Conservation (phyloP, 2,113 vertebrate genomes). For the Albula glossodonta region DNA sequence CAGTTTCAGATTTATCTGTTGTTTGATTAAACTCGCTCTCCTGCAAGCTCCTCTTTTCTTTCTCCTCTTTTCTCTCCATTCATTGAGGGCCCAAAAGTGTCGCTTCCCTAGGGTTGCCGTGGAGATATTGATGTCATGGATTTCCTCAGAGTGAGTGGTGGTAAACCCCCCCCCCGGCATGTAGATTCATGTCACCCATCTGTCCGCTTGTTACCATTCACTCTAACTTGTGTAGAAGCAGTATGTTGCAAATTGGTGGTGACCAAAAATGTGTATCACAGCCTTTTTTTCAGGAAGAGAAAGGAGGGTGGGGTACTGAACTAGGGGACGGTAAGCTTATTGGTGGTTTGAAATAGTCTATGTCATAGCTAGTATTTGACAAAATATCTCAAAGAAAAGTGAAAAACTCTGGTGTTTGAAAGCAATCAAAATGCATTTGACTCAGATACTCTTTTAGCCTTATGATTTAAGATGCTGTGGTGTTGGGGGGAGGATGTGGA, state of each 20-base stretch:
- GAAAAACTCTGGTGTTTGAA: neutral
- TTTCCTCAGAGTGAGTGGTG: neutral
- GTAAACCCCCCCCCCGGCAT: neutral
- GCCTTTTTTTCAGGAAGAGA: neutral
- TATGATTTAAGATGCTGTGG: neutral
- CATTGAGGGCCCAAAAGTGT: neutral
- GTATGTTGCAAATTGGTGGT: neutral
- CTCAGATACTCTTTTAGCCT: constrained; percentile 21
- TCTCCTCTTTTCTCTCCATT: neutral
- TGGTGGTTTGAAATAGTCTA: neutral
- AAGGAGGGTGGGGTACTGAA: neutral
- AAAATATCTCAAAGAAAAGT: neutral
- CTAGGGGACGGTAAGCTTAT: neutral
- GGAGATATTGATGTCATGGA: neutral
- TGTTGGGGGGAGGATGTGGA: neutral
- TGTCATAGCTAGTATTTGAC: neutral
- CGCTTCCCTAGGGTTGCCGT: neutral
- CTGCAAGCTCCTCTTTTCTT: neutral
- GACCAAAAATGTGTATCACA: neutral
- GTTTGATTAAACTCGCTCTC: constrained; percentile 6
- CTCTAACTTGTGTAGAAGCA: neutral
- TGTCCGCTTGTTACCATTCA: neutral
- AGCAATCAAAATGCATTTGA: constrained; percentile 4
- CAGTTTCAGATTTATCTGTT: constrained; percentile 9
- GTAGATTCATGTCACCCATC: neutral